Evolutionary conservation across 2,888 invertebrate genomes (phyloP).

Genomic region (Sarcophaga variegata): DNA sequence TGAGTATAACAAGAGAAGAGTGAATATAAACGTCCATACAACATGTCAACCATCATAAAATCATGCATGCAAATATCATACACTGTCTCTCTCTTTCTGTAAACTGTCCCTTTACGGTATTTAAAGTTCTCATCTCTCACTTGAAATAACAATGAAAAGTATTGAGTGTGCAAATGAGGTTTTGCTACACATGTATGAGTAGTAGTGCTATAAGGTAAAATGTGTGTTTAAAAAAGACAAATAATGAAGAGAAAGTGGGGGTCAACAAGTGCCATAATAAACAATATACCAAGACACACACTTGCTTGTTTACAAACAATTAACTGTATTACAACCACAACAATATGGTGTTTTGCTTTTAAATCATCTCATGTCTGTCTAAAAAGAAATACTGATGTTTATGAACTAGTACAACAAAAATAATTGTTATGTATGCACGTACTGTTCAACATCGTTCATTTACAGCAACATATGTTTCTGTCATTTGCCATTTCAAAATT

Average conservation of each 20-base stretch:
- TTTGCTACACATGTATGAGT: too few relatives aligned
- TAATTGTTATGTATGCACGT: background rate
- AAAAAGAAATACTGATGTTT: background rate
- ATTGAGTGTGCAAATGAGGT: conserved; percentile 2
- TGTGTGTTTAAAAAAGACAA: too few relatives aligned
- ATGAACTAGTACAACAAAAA: background rate
- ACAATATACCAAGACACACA: conserved; percentile 8
- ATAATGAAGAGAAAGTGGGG: background rate
- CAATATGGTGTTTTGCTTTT: conserved; percentile 19
- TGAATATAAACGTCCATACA: background rate
- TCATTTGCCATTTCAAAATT: conserved; percentile 16
- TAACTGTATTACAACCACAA: conserved; percentile 5
- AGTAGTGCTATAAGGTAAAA: too few relatives aligned
- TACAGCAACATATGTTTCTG: conserved; percentile 35
- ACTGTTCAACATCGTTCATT: background rate
- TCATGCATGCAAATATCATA: background rate
- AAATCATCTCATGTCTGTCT: background rate
- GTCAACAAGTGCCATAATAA: conserved; percentile 26
- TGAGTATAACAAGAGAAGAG: background rate
- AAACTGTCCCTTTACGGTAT: too few relatives aligned
- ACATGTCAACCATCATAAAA: background rate
- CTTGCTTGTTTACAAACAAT: conserved; percentile 15
- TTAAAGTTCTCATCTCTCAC: background rate
- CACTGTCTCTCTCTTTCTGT: background rate
- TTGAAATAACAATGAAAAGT: background rate